Evolutionary conservation across 1,140 invertebrate genomes (phyloP).

Genomic region (Kradibia gibbosae): DNA sequence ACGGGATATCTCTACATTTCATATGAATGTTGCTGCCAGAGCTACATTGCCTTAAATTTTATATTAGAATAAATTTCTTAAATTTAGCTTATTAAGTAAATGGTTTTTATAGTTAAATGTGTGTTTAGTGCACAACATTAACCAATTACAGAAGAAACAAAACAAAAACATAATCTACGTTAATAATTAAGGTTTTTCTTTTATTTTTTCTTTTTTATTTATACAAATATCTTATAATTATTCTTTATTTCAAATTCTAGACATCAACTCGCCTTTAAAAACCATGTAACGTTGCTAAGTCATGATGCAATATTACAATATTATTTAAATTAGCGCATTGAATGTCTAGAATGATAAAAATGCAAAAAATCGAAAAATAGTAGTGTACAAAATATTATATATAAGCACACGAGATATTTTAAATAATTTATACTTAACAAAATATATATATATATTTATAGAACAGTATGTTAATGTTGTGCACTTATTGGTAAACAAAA

Average conservation of each 20-base stretch:
- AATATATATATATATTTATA: neutral
- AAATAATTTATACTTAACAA: neutral
- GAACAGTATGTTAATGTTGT: neutral
- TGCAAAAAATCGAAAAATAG: conserved; percentile 25
- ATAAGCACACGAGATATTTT: neutral
- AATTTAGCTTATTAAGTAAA: conserved; percentile 20
- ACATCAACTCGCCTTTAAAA: conserved; percentile 26
- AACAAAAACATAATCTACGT: conserved; percentile 1
- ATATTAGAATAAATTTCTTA: conserved; percentile 52
- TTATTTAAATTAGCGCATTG: conserved; percentile 18
- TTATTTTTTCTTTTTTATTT: neutral
- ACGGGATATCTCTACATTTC: conserved; percentile 44
- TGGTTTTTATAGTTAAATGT: conserved; percentile 1
- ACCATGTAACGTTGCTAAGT: conserved; percentile 24
- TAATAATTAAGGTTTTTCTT: neutral
- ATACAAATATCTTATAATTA: neutral
- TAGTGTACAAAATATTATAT: conserved; percentile 4
- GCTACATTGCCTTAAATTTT: conserved; percentile 51
- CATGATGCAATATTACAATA: conserved; percentile 37
- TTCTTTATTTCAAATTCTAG: conserved; percentile 16
- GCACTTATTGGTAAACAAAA: neutral
- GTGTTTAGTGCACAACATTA: conserved; percentile 17
- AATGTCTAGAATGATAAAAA: conserved; percentile 36
- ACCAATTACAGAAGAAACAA: neutral
- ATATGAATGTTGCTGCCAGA: conserved; percentile 53